Evolutionary conservation across 2,797 vertebrate genomes (phyloP).

Genomic region (Gila robusta): DNA sequence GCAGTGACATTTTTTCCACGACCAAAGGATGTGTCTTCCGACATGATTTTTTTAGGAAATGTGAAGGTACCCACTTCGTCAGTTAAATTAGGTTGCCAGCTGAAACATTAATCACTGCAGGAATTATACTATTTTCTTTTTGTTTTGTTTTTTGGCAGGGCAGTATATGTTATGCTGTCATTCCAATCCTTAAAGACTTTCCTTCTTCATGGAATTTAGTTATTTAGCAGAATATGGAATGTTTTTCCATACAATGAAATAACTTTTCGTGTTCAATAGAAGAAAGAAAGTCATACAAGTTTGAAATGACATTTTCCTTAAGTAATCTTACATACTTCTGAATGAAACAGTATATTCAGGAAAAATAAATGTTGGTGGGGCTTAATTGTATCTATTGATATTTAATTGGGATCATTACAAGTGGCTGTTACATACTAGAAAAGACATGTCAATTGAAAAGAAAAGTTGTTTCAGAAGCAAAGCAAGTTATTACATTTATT

Average conservation of each 20-base stretch:
- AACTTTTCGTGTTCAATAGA: not conserved
- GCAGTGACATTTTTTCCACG: too few species aligned
- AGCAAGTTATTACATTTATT: not conserved
- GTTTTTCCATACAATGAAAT: not conserved
- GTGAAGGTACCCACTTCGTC: not conserved
- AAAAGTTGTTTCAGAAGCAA: too few species aligned
- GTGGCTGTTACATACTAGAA: not conserved
- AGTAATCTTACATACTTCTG: not conserved
- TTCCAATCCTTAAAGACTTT: not conserved
- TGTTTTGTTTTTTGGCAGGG: too few species aligned
- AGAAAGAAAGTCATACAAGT: not conserved
- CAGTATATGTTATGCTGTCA: not conserved
- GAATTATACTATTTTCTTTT: not conserved
- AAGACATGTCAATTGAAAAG: not conserved
- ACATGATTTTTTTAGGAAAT: too few species aligned
- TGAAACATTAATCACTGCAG: not conserved
- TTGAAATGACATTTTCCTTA: not conserved
- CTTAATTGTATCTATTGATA: not conserved
- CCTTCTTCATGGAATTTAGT: not conserved
- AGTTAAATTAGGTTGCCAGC: not conserved
- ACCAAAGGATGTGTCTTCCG: too few species aligned
- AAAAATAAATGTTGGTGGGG: not conserved
- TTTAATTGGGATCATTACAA: not conserved
- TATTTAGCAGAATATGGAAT: not conserved
- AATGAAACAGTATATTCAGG: not conserved